Evolutionary conservation across 1,140 invertebrate species (phyloP).

Genomic region (Octopus bimaculoides): DNA sequence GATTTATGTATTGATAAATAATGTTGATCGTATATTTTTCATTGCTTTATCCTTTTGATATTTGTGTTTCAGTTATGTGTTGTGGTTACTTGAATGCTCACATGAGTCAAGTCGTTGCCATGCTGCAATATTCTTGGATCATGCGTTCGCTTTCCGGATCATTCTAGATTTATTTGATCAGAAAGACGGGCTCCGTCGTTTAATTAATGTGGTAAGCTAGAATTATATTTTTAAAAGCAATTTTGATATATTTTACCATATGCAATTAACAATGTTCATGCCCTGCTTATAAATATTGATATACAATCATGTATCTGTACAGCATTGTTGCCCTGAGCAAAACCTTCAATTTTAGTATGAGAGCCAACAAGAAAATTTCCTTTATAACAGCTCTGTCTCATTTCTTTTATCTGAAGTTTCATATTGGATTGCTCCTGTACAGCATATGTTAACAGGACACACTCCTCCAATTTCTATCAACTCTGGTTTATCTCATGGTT

Average conservation of each 20-base stretch:
- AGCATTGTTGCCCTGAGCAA: too few relatives aligned
- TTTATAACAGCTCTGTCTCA: too few relatives aligned
- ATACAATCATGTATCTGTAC: neutral
- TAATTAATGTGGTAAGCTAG: slow-evolving; percentile 81
- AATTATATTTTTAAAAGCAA: neutral
- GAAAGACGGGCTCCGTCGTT: slow-evolving; percentile 85
- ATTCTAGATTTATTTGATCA: slow-evolving; percentile 90
- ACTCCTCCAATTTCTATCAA: too few relatives aligned
- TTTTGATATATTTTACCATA: neutral
- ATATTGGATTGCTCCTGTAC: too few relatives aligned
- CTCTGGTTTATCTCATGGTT: too few relatives aligned
- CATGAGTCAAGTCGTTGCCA: slow-evolving; percentile 94
- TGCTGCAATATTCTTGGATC: slow-evolving; percentile 95
- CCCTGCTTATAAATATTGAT: slow-evolving; percentile 12
- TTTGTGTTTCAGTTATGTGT: slow-evolving; percentile 68
- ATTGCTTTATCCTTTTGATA: neutral
- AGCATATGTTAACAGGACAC: too few relatives aligned
- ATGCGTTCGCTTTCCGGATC: slow-evolving; percentile 87
- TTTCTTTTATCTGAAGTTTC: too few relatives aligned
- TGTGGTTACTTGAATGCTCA: slow-evolving; percentile 93
- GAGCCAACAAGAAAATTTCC: too few relatives aligned
- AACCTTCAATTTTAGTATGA: too few relatives aligned
- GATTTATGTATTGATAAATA: too few relatives aligned
- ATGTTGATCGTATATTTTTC: too few relatives aligned
- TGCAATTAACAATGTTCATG: neutral